phyloP scores from a whole-genome alignment of 1,140 invertebrate species.

The Ostrea edulis region DNA sequence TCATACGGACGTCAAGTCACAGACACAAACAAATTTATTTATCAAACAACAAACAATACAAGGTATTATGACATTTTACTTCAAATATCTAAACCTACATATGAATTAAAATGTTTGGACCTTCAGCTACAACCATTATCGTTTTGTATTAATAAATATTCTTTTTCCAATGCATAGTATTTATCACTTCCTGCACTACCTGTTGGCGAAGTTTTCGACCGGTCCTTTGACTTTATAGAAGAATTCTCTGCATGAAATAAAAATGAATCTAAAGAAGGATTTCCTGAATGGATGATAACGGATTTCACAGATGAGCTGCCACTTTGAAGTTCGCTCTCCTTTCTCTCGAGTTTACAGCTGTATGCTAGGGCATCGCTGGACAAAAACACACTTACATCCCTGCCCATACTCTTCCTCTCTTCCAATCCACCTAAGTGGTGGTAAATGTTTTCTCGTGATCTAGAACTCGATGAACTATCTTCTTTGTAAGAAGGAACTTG shows the following conservation, averaged over 20 bases:
- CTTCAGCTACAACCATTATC: not conserved
- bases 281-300: not conserved
- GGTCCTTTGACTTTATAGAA: not conserved
- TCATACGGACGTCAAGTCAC: no score
- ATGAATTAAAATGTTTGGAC: no score
- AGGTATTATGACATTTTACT: no score
- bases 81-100: no score
- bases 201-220: not conserved
- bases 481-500: slow-evolving; percentile 11
- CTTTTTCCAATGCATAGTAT: not conserved
- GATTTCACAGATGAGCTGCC: not conserved
- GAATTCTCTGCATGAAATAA: not conserved
- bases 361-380: not conserved
- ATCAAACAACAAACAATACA: no score
- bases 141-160: not conserved
- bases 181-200: slow-evolving; percentile 5
- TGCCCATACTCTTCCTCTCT: not conserved
- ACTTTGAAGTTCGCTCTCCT: not conserved
- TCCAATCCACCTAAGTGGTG: not conserved
- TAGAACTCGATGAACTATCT: not conserved
- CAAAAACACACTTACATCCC: not conserved
- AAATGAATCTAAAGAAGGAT: not conserved
- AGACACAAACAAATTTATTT: no score
- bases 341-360: not conserved
- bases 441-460: slow-evolving; percentile 16